These are phyloP conservation scores for Mormyrus hasselquistii DNA, from an alignment of 2,797 vertebrate species.

Conservation along the genomic window DNA sequence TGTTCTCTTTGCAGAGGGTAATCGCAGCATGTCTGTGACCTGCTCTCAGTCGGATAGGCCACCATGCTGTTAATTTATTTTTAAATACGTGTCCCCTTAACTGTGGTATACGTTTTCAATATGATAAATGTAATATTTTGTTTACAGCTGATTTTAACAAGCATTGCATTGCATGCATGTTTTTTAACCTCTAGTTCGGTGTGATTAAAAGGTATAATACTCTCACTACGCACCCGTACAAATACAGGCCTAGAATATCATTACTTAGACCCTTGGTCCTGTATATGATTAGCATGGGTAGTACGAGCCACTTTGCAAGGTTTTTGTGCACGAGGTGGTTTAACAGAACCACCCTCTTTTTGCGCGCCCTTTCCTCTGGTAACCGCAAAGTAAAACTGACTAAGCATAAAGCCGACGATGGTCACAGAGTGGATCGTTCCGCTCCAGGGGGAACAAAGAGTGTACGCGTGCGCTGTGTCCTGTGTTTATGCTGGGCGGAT, in stretches of 20 bases:
- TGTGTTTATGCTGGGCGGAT: neutral
- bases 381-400: neutral
- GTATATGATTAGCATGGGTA: neutral
- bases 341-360: neutral
- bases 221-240: neutral
- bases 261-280: neutral
- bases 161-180: neutral
- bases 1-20: neutral
- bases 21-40: neutral
- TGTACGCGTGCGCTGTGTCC: neutral
- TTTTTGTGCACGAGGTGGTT: neutral
- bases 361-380: neutral
- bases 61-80: neutral
- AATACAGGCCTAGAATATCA: neutral
- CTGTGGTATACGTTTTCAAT: neutral
- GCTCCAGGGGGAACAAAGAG: neutral
- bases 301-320: neutral
- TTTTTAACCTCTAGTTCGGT: neutral
- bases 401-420: neutral
- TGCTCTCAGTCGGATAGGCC: neutral
- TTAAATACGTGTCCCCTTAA: neutral
- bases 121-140: neutral
- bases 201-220: neutral
- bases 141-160: neutral
- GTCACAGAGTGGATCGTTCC: neutral